These are phyloP conservation scores for Notiomystis cincta DNA, from an alignment of 2,113 vertebrate species.

Conservation along the genomic window DNA sequence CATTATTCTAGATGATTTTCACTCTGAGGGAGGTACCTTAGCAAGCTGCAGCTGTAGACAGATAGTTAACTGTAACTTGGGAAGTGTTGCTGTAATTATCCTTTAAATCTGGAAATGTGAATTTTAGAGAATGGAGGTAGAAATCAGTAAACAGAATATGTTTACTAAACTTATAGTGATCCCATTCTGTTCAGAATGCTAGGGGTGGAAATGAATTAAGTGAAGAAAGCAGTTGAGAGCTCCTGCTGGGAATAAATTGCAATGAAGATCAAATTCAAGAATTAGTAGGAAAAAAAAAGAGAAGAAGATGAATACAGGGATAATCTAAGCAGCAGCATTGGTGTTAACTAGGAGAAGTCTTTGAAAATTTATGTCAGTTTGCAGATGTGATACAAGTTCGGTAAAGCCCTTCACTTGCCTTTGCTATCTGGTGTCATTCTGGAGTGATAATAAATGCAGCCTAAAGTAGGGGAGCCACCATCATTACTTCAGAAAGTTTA, in stretches of 20 bases:
- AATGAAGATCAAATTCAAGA: neutral
- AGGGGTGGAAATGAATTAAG: neutral
- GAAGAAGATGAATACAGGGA: neutral
- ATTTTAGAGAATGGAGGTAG: neutral
- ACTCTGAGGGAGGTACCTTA: neutral
- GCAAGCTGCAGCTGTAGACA: neutral
- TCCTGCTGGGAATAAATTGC: neutral
- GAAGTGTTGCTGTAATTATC: neutral
- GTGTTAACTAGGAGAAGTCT: neutral
- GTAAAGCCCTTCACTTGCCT: neutral
- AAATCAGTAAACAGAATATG: neutral
- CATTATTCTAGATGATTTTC: neutral
- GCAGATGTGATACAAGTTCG: neutral
- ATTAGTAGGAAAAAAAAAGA: neutral
- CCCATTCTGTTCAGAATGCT: neutral
- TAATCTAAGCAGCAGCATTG: neutral
- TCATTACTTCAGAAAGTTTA: neutral
- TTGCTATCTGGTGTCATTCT: neutral
- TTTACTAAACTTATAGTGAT: neutral
- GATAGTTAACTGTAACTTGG: neutral
- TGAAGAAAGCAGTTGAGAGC: neutral
- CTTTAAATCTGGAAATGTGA: neutral
- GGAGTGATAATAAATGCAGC: neutral
- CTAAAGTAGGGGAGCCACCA: neutral
- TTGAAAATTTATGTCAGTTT: neutral